Evolutionary conservation across 2,888 invertebrate species (phyloP), one percentile per base, ranked within the genome.

Genomic region (Dascillus cervinus): DNA sequence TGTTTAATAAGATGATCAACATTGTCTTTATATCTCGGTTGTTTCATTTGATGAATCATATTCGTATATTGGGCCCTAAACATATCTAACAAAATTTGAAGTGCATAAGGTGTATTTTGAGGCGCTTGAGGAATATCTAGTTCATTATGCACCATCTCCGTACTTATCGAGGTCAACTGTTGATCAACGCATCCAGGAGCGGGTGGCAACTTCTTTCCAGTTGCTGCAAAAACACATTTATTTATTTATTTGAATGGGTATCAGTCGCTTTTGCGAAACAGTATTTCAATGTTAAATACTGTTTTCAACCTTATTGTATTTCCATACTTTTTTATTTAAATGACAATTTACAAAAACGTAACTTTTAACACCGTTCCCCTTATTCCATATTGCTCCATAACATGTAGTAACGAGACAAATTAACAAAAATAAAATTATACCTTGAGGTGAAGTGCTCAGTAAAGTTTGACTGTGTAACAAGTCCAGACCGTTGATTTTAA

Each of bases 151-250:
- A 14, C 14, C 37, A 79, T 71, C 56, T 78, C 78, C 22, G 84
- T 79, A 29, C 71, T 71, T 29, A 90, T 68, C 23, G 84, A 79
- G 3, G 89, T 87, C 36, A 92, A 67, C 47, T 90, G 88, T 60
- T 91, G 90, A 64, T 89, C 91, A 35, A 92, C 86, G 60, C 89
- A 89, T 30, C 92, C 92, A 5, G 89, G 90, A 25, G 90, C 90
- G 14, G 90, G 87, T 20, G 87, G 87, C 42, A 83, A 71, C 60
- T 80, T 81, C 55, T 80, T 80, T 4, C 80, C 77, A 50, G 71
- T 69, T 26, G 74, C 72, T 17, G 17, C 17, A 17, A 17, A 3
- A 12, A 17, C 26, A n/a, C n/a, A n/a, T n/a, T n/a, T n/a, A n/a
- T n/a, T n/a, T n/a, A n/a, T n/a, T n/a, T n/a, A n/a, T n/a, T n/a